A percentile compares a stretch with the other conserved stretches of the same genome.
These are phyloP conservation scores for Chironomus striatipennis DNA, from an alignment of 1,140 invertebrate genomes.

Conservation along the genomic window DNA sequence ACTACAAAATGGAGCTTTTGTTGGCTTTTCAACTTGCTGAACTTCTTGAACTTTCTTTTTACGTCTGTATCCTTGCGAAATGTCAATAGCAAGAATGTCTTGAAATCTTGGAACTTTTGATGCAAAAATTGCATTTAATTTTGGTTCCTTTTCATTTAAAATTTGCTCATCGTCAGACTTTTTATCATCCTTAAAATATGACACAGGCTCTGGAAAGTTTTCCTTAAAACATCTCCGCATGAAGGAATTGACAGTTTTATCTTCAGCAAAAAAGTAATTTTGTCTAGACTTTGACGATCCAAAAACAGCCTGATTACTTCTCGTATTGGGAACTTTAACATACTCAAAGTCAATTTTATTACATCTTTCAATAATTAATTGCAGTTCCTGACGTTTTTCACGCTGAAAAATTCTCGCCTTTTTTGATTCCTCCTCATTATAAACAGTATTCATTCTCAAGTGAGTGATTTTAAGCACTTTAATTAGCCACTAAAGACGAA, in stretches of 20 bases:
- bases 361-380: not conserved
- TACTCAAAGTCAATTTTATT: not conserved
- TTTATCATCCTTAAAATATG: not conserved
- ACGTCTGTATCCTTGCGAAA: not conserved
- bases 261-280: not conserved
- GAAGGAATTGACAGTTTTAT: not conserved
- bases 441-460: not conserved
- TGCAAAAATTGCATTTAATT: not conserved
- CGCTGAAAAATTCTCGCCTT: not conserved
- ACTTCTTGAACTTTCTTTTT: not conserved
- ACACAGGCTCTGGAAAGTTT: not conserved
- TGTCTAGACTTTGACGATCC: not conserved
- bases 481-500: not conserved
- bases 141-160: not conserved
- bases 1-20: not conserved
- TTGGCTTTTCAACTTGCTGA: not conserved
- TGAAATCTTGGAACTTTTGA: conserved; percentile 2
- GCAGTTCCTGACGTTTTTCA: not conserved
- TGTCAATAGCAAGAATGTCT: not conserved
- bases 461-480: not conserved
- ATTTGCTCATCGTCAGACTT: not conserved
- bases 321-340: not conserved
- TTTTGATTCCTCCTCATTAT: conserved; percentile 2
- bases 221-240: not conserved
- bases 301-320: not conserved